Evolutionary conservation across 2,888 invertebrate species (phyloP), one percentile per base, ranked within the genome.

Genomic region (Troglohyphantes excavatus): DNA sequence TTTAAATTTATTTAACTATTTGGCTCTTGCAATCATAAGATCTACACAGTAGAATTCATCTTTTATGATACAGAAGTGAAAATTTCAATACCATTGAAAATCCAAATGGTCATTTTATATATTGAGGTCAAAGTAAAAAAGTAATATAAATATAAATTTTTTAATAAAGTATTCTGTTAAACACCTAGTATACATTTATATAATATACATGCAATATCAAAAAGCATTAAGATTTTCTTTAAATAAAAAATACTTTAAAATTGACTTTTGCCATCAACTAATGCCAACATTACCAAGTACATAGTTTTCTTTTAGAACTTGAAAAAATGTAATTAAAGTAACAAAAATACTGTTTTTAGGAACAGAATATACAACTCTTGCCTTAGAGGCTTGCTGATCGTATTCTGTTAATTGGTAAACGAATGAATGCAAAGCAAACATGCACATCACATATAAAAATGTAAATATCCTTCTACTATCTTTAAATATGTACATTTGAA

Each of bases 361-460:
- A 53, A 53, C 13, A 53, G 53, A n/a, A n/a, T 53, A 13, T 53
- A n/a, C 3, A 53, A n/a, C n/a, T n/a, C 53, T 84, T 84, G 75
- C 83, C 83, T 83, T 33, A 73, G 39, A 83, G 83, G 83, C 83
- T 83, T 43, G 59, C 17, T 65, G 59, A 63, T 46, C 29, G 53
- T n/a, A 17, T n/a, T 33, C 33, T 33, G 33, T 53, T 53, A 53
- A 17, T 17, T n/a, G 17, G 13, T 53, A 53, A 46, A 61, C 39
- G 46, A 83, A 84, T 33, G 43, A 72, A 83, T 73, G 73, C 19
- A 70, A 83, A 75, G 84, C 84, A 73, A 84, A 46, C 53, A 53
- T 53, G 53, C 65, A 87, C 68, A 70, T 70, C 19, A 86, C 78
- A 72, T 76, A 46, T 59, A 75, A 86, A 79, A 79, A 61, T 72